phyloP scores from a whole-genome alignment of 2,797 vertebrate genomes.

The Esox masquinongy region DNA sequence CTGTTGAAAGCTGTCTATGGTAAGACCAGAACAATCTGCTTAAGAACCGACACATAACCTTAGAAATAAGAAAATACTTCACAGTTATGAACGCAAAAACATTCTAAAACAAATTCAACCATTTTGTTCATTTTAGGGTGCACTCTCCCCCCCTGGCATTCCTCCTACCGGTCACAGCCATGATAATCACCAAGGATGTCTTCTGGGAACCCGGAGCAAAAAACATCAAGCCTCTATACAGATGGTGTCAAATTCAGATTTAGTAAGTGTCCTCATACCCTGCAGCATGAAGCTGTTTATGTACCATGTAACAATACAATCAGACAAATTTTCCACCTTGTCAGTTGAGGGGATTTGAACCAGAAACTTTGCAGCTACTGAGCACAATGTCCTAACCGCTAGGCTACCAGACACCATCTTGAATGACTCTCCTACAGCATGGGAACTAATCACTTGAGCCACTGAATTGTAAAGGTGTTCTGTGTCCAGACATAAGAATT shows the following conservation, averaged over 20 bases:
- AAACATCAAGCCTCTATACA: constrained; percentile 50
- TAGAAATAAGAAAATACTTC: neutral
- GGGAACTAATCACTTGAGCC: neutral
- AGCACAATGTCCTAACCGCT: neutral
- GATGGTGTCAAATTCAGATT: constrained; percentile 39
- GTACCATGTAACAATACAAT: neutral
- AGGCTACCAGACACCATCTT: too few species aligned
- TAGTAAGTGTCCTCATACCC: constrained; percentile 22
- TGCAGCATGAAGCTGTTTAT: constrained; percentile 23
- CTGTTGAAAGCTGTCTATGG: neutral
- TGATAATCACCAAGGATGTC: constrained; percentile 54
- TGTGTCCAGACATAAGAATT: too few species aligned
- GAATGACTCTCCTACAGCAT: neutral
- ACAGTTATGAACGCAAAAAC: constrained; percentile 1
- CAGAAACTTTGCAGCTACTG: neutral
- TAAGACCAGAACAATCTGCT: neutral
- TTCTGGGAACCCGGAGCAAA: constrained; percentile 56
- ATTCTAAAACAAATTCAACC: neutral
- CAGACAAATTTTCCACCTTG: neutral
- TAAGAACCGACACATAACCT: neutral
- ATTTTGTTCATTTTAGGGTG: constrained; percentile 6
- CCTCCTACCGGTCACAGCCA: constrained; percentile 54
- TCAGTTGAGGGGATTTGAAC: neutral
- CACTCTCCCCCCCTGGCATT: constrained; percentile 22
- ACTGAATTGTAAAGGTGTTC: too few species aligned